These are phyloP conservation scores for Antennarius striatus DNA, from an alignment of 2,113 vertebrate species.

Conservation along the genomic window DNA sequence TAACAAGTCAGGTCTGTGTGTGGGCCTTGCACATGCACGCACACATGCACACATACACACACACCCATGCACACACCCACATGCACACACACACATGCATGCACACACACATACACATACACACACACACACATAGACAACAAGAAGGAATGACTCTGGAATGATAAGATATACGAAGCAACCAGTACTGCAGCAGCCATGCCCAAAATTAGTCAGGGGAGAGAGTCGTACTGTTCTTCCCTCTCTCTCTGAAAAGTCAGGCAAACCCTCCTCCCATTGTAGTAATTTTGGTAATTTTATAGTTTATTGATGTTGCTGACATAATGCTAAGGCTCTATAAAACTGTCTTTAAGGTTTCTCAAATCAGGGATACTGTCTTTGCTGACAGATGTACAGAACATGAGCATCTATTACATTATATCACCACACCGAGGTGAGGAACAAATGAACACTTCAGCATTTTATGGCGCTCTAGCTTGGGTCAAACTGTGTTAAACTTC, in stretches of 20 bases:
- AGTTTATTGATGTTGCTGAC: slow-evolving; percentile 27
- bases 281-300: slow-evolving; percentile 18
- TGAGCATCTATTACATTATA: slow-evolving; percentile 21
- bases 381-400: slow-evolving; percentile 12
- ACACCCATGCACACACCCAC: neutral
- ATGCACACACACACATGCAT: slow-evolving; percentile 10
- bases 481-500: too few species aligned
- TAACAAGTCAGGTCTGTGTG: slow-evolving; percentile 50
- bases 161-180: slow-evolving; percentile 49
- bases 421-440: neutral
- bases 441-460: neutral
- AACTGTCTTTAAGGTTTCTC: too few species aligned
- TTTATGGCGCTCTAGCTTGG: too few species aligned
- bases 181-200: slow-evolving; percentile 42
- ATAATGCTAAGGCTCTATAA: slow-evolving; percentile 4
- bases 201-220: slow-evolving; percentile 64
- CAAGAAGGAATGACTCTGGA: slow-evolving; percentile 24
- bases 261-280: slow-evolving; percentile 4
- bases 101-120: neutral
- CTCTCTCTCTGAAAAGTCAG: slow-evolving; percentile 6
- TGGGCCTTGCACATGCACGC: slow-evolving; percentile 9
- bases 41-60: slow-evolving; percentile 1
- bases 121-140: slow-evolving; percentile 9
- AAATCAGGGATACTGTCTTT: neutral
- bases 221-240: neutral